Base-by-base conservation (phyloP, 2,888 invertebrate species). In the Odontocerum albicorne region DNA sequence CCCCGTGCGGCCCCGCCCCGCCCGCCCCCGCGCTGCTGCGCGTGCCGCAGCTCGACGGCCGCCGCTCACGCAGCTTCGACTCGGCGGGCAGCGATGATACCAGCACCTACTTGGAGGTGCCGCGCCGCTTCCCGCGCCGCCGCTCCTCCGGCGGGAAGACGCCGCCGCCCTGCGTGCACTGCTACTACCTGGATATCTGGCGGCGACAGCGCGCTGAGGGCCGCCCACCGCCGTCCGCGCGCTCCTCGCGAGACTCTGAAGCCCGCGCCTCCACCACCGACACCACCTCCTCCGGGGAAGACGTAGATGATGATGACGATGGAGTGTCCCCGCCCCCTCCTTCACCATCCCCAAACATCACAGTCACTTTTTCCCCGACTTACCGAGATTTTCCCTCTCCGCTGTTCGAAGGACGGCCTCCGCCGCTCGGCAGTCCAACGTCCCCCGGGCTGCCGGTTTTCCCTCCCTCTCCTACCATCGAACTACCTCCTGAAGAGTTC, bases 41-140 rank as follows among this genome's bases (percentile, higher is more conserved):
- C 40, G 88, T 88, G 63, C 88, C 88, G 38, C 85, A 85, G 67
- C 74, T 78, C 22, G 73, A 79, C 49, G 81, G 84, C 36, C 88
- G 85, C 50, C 81, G 91, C 40, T 90, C 90, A 60, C 85, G 86
- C 63, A 90, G 90, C 66, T 88, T 92, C 67, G 92, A 92, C 70
- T 88, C 88, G 20, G 86, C 84, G 55, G 87, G 85, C 62, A 84
- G 83, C 62, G 83, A 84, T 61, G 86, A 86, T 68, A 83, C 85
- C n/a, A 83, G 84, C 50, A 68, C 72, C 4, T 74, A 72, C 52
- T 64, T 80, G 17, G 79, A 85, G 71, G 84, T 85, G 59, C 81
- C 85, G 6, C 79, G 85, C 6, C 76, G 85, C 42, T 84, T 83
- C 70, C 85, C 83, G 54, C 75, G 82, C 31, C 79, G 84, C 35